Evolutionary conservation across 2,888 invertebrate genomes (phyloP), one percentile per base, ranked within the genome.

Genomic region (Eupelmus urozonus): DNA sequence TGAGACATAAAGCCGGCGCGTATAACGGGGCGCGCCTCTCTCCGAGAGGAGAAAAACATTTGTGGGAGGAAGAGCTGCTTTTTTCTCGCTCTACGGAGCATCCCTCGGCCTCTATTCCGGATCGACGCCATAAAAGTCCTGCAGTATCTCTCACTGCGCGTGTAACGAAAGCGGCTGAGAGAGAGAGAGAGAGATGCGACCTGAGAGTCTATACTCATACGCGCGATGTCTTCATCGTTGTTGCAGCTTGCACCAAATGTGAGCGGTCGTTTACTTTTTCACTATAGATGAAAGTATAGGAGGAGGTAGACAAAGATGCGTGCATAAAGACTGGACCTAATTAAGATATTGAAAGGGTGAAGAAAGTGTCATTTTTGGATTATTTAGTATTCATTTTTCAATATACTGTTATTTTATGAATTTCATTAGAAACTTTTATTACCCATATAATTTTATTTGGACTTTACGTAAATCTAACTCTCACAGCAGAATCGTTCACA

Each of bases 201-300:
- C 34, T 34, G n/a, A n/a, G n/a, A n/a, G n/a, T 40, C 40, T 40
- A 11, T 49, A 49, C 40, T 11, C n/a, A 49, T 49, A 49, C n/a
- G n/a, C 34, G 60, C 49, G 51, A 71, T 34, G 62, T 71, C 71
- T 71, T 71, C 71, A 70, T 70, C 70, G 49, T 2, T 20, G 20
- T 13, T 45, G 45, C 13, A 16, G 3, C 16, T 45, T 45, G 4
- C 16, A 45, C 45, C 45, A 16, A 16, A 2, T 45, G 45, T 13
- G 45, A n/a, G n/a, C n/a, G n/a, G n/a, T n/a, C n/a, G n/a, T n/a
- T n/a, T n/a, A n/a, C n/a, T n/a, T n/a, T n/a, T n/a, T n/a, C n/a
- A n/a, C n/a, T n/a, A n/a, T n/a, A n/a, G n/a, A n/a, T n/a, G n/a
- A n/a, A n/a, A n/a, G n/a, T n/a, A n/a, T n/a, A n/a, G n/a, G n/a